These are phyloP conservation scores for Eolophus roseicapilla DNA, from an alignment of 2,113 vertebrate species.

Conservation along the genomic window DNA sequence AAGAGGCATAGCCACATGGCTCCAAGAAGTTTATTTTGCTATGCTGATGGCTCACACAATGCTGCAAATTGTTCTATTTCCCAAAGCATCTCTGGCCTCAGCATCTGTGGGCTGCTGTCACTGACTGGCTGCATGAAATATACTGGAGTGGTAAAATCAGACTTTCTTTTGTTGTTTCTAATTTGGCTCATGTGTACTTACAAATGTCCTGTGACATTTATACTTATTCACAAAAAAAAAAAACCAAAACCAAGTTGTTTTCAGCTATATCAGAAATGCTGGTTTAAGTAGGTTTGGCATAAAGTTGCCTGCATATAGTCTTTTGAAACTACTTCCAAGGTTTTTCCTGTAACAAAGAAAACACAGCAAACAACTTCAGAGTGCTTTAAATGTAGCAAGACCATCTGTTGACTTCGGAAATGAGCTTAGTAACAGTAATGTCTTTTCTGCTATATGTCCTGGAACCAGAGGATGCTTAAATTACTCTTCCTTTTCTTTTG, in stretches of 20 bases:
- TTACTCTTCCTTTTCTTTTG: neutral
- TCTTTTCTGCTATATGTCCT: neutral
- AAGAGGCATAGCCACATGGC: neutral
- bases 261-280: neutral
- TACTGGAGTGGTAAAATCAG: neutral
- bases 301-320: neutral
- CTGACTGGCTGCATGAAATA: neutral
- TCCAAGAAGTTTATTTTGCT: neutral
- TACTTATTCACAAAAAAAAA: neutral
- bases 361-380: neutral
- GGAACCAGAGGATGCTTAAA: neutral
- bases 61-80: neutral
- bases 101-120: neutral
- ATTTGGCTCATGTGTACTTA: neutral
- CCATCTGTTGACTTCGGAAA: slow-evolving; percentile 33
- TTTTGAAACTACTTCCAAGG: neutral
- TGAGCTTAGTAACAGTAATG: neutral
- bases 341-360: slow-evolving; percentile 4
- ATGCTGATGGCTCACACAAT: neutral
- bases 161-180: neutral
- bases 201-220: neutral
- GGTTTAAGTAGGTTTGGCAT: neutral
- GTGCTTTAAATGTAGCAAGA: neutral
- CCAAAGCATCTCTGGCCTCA: neutral
- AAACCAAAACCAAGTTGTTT: slow-evolving; percentile 3